A percentile compares a stretch with the other conserved stretches of the same genome.
Evolutionary conservation across 1,140 invertebrate genomes (phyloP).

Genomic region (Philotrypesis tridentata): DNA sequence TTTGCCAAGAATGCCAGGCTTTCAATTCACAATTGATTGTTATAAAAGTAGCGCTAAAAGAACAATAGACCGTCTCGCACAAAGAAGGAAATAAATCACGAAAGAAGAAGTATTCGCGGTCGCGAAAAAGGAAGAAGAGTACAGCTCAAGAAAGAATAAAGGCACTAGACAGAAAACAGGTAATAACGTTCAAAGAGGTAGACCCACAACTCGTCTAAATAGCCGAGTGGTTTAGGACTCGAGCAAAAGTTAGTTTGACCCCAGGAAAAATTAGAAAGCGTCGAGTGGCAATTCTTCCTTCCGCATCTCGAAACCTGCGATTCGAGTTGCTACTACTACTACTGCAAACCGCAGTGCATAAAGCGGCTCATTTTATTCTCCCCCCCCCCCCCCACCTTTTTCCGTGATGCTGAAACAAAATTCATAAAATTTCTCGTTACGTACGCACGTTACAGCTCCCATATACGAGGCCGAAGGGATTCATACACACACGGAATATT

Average conservation of each 20-base stretch:
- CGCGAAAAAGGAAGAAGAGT: background rate
- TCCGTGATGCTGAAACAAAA: background rate
- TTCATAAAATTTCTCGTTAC: constrained; percentile 17
- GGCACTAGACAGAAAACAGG: background rate
- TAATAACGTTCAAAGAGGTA: constrained; percentile 20
- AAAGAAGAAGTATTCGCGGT: constrained; percentile 8
- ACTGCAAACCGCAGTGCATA: background rate
- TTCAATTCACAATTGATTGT: constrained; percentile 12
- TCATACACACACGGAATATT: background rate
- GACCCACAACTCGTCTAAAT: background rate
- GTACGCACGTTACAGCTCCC: background rate
- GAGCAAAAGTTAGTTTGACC: constrained; percentile 7
- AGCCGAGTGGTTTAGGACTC: background rate
- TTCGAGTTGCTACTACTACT: background rate
- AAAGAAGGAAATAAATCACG: constrained; percentile 13
- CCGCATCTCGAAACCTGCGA: background rate
- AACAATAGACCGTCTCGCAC: constrained; percentile 14
- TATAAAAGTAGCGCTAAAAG: background rate
- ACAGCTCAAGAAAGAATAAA: background rate
- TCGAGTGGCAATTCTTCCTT: constrained; percentile 10
- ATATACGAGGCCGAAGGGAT: background rate
- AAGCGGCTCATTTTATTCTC: too few relatives aligned
- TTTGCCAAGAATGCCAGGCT: background rate
- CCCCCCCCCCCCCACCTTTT: too few relatives aligned
- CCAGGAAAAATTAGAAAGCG: constrained; percentile 24